phyloP scores from a whole-genome alignment of 2,888 invertebrate genomes.

The Habroteleia sp. region DNA sequence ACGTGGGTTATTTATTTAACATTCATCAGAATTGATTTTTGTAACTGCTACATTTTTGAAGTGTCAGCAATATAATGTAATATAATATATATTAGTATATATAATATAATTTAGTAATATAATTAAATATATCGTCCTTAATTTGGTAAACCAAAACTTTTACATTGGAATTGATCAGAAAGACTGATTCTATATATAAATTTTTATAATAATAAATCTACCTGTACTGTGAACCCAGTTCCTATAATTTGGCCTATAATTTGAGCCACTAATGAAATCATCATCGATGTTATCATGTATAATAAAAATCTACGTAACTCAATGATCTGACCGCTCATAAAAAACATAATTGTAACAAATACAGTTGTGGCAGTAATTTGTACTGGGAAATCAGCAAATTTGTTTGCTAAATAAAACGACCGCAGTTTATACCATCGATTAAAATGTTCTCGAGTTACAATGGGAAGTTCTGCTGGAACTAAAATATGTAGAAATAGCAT shows the following conservation, averaged over 20 bases:
- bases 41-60: too few relatives aligned
- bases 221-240: conserved; percentile 89
- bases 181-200: too few relatives aligned
- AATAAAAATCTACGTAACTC: conserved; percentile 87
- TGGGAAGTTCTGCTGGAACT: conserved; percentile 92
- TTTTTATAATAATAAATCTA: conserved; percentile 79
- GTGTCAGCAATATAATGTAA: too few relatives aligned
- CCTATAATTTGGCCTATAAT: conserved; percentile 93
- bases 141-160: background rate
- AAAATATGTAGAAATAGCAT: too few relatives aligned
- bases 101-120: too few relatives aligned
- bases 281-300: conserved; percentile 87
- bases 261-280: conserved; percentile 92
- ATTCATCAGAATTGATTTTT: too few relatives aligned
- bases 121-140: too few relatives aligned
- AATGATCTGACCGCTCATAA: conserved; percentile 92
- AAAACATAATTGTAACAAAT: conserved; percentile 90
- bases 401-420: conserved; percentile 90
- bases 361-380: conserved; percentile 86
- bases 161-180: background rate
- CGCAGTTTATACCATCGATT: conserved; percentile 95
- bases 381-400: conserved; percentile 90
- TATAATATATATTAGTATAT: too few relatives aligned
- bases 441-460: conserved; percentile 91
- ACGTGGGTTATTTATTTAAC: too few relatives aligned